Evolutionary conservation across 1,140 invertebrate genomes (phyloP), one percentile per base, ranked within the genome.

Genomic region (Diachasmimorpha longicaudata): DNA sequence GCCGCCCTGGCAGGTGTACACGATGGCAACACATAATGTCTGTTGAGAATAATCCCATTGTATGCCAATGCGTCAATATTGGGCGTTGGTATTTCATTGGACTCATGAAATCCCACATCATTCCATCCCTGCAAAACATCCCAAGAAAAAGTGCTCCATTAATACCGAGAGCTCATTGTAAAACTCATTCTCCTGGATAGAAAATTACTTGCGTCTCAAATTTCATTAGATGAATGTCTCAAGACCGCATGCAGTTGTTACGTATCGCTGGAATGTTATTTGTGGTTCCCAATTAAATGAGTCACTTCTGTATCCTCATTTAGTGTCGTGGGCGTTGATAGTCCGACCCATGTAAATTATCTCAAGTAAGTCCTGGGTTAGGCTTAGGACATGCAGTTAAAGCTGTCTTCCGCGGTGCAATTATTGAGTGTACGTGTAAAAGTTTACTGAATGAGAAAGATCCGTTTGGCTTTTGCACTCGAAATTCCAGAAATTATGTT

Each of bases 51-150:
- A 72, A 94, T 87, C 13, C 93, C 93, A 79, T 91, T 91, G 76
- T 91, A 91, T 0, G 92, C 93, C 3, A 94, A 82, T 3, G 90
- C 90, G 75, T 93, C 93, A 21, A 94, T 91, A 79, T 94, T 93
- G 0, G 93, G 93, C 0, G 93, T 94, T 16, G 90, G 89, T 76
- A 93, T 93, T 83, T 94, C 90, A 79, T 92, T 86, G 13, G 92
- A 93, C 13, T 93, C 94, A 81, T 94, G 94, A 81, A 93, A 94
- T 75, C 93, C 90, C 3, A 95, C 91, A 83, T 95, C 93, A 82
- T 94, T 93, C 93, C 93, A 95, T n/a, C 94, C 94, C 93, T 94
- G 76, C 14, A 55, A 68, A 14, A 52, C 14, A 23, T 44, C 70
- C 19, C 42, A 21, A 48, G 23, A 31, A 31, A 31, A 31, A 66